Conservation (phyloP, 2,113 vertebrate species). For the Notothenia coriiceps region DNA sequence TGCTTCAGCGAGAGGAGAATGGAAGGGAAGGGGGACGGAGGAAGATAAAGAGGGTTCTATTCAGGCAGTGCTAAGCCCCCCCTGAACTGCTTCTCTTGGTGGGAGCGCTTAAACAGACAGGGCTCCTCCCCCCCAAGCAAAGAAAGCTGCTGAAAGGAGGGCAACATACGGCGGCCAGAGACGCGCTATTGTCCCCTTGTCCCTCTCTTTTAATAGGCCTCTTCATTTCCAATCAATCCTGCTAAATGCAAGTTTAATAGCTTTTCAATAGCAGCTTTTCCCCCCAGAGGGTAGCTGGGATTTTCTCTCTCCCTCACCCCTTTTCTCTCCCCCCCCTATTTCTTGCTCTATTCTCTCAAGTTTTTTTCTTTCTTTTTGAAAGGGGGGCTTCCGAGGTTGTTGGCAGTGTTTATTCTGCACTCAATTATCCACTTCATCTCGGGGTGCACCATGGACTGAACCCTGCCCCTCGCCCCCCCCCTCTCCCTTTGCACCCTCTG, state of each 20-base stretch:
- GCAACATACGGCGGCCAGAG: slow-evolving; percentile 88
- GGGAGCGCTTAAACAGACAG: slow-evolving; percentile 85
- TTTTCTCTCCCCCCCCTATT: slow-evolving; percentile 53
- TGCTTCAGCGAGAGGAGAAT: slow-evolving; percentile 79
- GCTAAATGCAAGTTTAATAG: slow-evolving; percentile 90
- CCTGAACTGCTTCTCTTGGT: slow-evolving; percentile 78
- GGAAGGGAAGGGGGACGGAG: slow-evolving; percentile 74
- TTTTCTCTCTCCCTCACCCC: slow-evolving; percentile 78
- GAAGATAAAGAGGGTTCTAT: slow-evolving; percentile 84
- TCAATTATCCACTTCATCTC: slow-evolving; percentile 88
- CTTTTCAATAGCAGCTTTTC: slow-evolving; percentile 86
- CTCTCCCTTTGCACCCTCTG: slow-evolving; percentile 29
- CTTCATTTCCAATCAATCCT: slow-evolving; percentile 90
- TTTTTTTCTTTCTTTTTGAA: slow-evolving; percentile 67
- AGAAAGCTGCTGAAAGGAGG: slow-evolving; percentile 84
- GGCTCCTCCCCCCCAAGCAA: slow-evolving; percentile 52
- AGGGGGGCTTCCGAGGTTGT: slow-evolving; percentile 75
- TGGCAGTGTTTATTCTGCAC: slow-evolving; percentile 84
- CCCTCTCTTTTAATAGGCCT: slow-evolving; percentile 87
- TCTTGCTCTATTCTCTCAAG: slow-evolving; percentile 52
- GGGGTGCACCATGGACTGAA: slow-evolving; percentile 61
- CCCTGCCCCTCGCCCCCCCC: slow-evolving; percentile 46
- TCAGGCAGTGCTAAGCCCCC: slow-evolving; percentile 79
- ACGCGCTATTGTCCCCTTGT: slow-evolving; percentile 85
- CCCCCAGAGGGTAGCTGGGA: slow-evolving; percentile 80